Evolutionary conservation across 2,888 invertebrate genomes (phyloP).

Genomic region (Drosophila mimetica): DNA sequence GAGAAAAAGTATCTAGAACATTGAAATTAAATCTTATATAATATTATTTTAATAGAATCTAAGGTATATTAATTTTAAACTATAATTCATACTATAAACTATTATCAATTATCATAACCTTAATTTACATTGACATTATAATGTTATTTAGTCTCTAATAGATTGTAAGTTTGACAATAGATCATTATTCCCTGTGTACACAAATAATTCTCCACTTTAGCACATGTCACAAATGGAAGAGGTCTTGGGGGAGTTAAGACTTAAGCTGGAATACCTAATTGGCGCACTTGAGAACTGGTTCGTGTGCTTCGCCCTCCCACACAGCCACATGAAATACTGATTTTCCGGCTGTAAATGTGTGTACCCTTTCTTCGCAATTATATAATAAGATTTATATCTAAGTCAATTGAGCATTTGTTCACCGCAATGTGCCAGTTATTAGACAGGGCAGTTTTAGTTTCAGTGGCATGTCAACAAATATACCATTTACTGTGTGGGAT

Average conservation of each 20-base stretch:
- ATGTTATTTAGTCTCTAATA: too few relatives aligned
- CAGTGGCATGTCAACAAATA: conserved; percentile 12
- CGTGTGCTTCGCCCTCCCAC: conserved; percentile 26
- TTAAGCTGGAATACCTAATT: conserved; percentile 39
- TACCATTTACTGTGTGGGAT: conserved; percentile 1
- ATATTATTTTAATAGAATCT: too few relatives aligned
- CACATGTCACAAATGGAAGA: conserved; percentile 24
- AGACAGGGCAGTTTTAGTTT: conserved; percentile 6
- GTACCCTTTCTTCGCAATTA: conserved; percentile 31
- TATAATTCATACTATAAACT: too few relatives aligned
- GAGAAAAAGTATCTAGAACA: neutral
- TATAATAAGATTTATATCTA: conserved; percentile 31
- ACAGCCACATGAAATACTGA: conserved; percentile 8
- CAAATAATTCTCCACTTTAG: conserved; percentile 3
- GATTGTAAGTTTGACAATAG: too few relatives aligned
- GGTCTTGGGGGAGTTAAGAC: conserved; percentile 9
- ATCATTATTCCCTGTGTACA: neutral
- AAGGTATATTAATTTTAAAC: too few relatives aligned
- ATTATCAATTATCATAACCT: too few relatives aligned
- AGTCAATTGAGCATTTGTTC: conserved; percentile 39
- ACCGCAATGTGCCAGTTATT: conserved; percentile 25
- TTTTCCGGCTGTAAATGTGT: conserved; percentile 6
- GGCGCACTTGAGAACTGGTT: conserved; percentile 52
- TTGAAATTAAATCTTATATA: neutral
- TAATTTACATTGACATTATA: too few relatives aligned